Evolutionary conservation across 2,113 vertebrate genomes (phyloP).

Genomic region (Urocitellus parryii): DNA sequence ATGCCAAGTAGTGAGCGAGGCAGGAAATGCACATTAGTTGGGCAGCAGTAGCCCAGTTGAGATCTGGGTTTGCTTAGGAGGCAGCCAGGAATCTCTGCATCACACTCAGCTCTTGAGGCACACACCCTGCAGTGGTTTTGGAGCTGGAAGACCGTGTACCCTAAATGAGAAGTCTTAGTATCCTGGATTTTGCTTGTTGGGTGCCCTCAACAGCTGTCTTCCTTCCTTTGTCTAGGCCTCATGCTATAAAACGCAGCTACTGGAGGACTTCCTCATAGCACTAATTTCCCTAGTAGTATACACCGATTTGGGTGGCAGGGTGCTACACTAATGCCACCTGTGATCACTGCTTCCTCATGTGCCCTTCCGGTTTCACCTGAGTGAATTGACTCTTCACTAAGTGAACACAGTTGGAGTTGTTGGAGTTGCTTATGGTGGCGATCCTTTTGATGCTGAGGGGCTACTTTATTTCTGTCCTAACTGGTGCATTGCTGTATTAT

Average conservation of each 20-base stretch:
- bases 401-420: not conserved
- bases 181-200: not conserved
- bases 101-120: not conserved
- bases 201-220: not conserved
- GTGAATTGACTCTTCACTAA: not conserved
- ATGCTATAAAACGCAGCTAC: not conserved
- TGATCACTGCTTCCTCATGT: not conserved
- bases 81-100: not conserved
- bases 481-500: not conserved
- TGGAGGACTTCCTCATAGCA: not conserved
- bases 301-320: accelerated
- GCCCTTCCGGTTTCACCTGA: not conserved
- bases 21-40: not conserved
- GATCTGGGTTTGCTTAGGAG: not conserved
- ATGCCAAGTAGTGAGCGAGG: not conserved
- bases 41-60: not conserved
- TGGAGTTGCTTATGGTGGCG: not conserved
- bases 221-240: not conserved
- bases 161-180: not conserved
- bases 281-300: accelerated
- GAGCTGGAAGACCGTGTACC: not conserved
- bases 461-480: not conserved
- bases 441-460: not conserved
- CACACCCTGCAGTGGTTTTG: not conserved
- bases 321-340: not conserved